Base-by-base conservation (phyloP, 2,888 invertebrate genomes). In the Blomia tropicalis region DNA sequence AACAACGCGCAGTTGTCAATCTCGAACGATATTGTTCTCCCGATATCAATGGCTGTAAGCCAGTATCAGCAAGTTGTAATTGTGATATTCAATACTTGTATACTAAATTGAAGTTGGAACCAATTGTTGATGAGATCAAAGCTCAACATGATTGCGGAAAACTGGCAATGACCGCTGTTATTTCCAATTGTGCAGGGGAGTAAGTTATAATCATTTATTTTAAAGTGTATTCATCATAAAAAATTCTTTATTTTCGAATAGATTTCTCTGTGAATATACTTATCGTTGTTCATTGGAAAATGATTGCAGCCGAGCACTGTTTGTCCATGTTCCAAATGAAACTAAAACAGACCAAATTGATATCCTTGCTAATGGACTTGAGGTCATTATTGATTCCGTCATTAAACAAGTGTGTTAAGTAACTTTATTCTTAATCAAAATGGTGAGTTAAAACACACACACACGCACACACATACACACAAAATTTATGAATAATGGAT, bases 261-360 rank as follows among this genome's bases (percentile, higher is more conserved):
- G 63, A 19, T 63, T 19, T 54, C 31, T 63, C 14, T 63, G 63
- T 43, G 63, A 63, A 54, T 63, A 51, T 30, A 60, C 62, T 43
- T 63, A 43, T 19, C n/a, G 27, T 17, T 25, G 19, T 29, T 63
- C 63, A n/a, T 25, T 63, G 7, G 23, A 41, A 31, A 4, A 56
- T 7, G 43, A 61, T 36, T 19, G 30, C 5, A 25, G 22, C 1
- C 29, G 54, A 30, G 62, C 63, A 22, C 41, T 61, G 23, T 63
- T 63, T 43, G 54, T 63, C 17, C 63, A 63, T 47, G 63, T 63
- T 30, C 63, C 63, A 1, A 43, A 59, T 4, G 23, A 51, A 11
- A 27, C 17, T 29, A 22, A 51, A 14, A 27, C 43, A 2, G 41
- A 19, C 14, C n/a, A 51, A 1, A 22, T 47, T 2, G 27, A 60